Evolutionary conservation across 2,113 vertebrate genomes (phyloP), one percentile per base, ranked within the genome.

Genomic region (Indri indri): DNA sequence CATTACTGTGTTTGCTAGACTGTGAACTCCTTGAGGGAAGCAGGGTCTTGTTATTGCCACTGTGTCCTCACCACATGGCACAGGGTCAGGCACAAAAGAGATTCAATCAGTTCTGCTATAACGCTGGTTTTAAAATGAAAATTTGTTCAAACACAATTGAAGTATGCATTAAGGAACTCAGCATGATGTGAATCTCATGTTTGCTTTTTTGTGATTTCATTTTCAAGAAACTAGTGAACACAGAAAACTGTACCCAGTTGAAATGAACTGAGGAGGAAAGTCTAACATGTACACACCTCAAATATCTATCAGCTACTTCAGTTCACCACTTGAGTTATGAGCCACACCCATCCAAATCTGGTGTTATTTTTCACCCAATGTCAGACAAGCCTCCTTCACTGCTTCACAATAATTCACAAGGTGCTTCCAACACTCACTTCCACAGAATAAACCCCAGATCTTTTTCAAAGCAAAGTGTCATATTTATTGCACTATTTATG

Each of bases 91-190:
- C 52, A 88, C 84, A 92, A 90, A 73, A 73, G 12, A 57, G 23
- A 87, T 12, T 92, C 65, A 52, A 23, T 54, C 23, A 68, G 47
- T 80, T 87, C 70, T 76, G 13, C 42, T 32, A n/a, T 22, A 63
- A 74, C 20, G 47, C 12, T 94, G 63, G 16, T 82, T 95, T 94
- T 97, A 40, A 95, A 95, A 73, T 84, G 57, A 9, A 92, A 92
- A 86, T 71, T 30, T 91, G 30, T 52, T 66, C 45, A 82, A 93
- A 91, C 4, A 91, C 20, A 93, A 70, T 30, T 86, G 30, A 65
- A 34, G 52, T 18, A 17, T 76, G 27, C 17, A 87, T 52, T 81
- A 95, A 40, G 32, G 42, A 79, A 90, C 59, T 66, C 6, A 94
- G 22, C 40, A 74, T 80, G 45, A 52, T 66, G 70, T 66, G 66